Base-by-base conservation (phyloP, 2,888 invertebrate genomes). In the Pachliopta kotzebuea region DNA sequence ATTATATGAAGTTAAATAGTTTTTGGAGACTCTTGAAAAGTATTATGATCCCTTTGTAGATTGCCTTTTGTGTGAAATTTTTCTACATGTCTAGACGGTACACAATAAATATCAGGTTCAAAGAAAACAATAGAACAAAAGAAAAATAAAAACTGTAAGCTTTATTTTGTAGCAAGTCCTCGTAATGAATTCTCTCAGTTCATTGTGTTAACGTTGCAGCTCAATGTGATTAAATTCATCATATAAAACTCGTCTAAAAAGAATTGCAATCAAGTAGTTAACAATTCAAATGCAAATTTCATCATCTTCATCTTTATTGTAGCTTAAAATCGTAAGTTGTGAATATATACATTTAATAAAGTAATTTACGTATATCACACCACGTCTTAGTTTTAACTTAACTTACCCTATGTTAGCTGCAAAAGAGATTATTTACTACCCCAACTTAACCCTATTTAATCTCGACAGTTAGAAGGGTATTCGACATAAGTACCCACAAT, bases 31-130 rank as follows among this genome's bases (percentile, higher is more conserved):
- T 14, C 37, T 42, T 58, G 49, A 49, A 63, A 53, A 29, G n/a
- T 53, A 18, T 37, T 2, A 37, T 58, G 20, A 58, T 54, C 63
- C 58, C n/a, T 62, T n/a, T 42, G 37, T 6, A 20, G 31, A 18
- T 60, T 18, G 23, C 21, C 37, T 14, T 56, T 26, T 49, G 20
- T 55, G 20, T 1, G 26, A 49, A 42, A 20, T n/a, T 55, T 61
- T 9, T 42, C 20, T 53, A 45, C 29, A 24, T 20, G 42, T 58
- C 58, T 63, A 63, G 58, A 63, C 54, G 42, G 50, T 21, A 58
- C 18, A 52, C 17, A 21, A 53, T 42, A 52, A 24, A 52, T 52
- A 42, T 37, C 21, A 14, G 20, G 20, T 21, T 56, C 14, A 45
- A 18, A 8, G 11, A 17, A 21, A 26, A 50, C 37, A 37, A 37